Base-by-base conservation (phyloP, 2,888 invertebrate species). In the Nomada lathburiana region DNA sequence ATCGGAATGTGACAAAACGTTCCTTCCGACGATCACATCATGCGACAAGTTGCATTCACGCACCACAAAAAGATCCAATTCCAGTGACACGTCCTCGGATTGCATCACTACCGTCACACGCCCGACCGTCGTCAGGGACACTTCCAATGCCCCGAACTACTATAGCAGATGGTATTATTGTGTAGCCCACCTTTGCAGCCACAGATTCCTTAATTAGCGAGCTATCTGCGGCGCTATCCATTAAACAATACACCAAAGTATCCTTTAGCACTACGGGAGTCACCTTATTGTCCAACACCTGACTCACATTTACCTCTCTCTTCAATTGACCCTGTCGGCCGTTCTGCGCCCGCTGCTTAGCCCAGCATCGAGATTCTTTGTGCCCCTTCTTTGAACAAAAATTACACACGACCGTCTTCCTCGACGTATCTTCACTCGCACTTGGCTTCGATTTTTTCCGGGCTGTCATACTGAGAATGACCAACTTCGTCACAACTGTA, bases 51-150 rank as follows among this genome's bases (percentile, higher is more conserved):
- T 11, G 2, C 10, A 57, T 47, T 73, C 65, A 1, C 47, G 55
- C 1, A 73, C 64, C 4, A 57, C 73, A 5, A 74, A 62, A 2
- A 73, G n/a, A 7, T 73, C 65, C 44, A 73, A 20, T 13, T 73
- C 59, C 23, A 57, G 16, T 1, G 73, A 20, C 11, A 50, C 59
- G 10, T 67, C 13, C 26, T 74, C 65, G 1, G 59, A 9, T 23
- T 74, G 65, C 7, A 74, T 16, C 0, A 67, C 0, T 18, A 11
- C 20, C 4, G 50, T 36, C 0, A 13, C 11, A n/a, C 59, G 20
- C 5, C 52, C 65, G 18, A 59, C 23, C 16, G 67, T 67, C 9
- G 9, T 26, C 1, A 57, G 16, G n/a, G 42, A 18, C 23, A 42
- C 36, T 5, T 57, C 23, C 44, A 74, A 20, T 18, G 23, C 74